Base-by-base conservation (phyloP, 2,113 vertebrate genomes). In the Eretmochelys imbricata region DNA sequence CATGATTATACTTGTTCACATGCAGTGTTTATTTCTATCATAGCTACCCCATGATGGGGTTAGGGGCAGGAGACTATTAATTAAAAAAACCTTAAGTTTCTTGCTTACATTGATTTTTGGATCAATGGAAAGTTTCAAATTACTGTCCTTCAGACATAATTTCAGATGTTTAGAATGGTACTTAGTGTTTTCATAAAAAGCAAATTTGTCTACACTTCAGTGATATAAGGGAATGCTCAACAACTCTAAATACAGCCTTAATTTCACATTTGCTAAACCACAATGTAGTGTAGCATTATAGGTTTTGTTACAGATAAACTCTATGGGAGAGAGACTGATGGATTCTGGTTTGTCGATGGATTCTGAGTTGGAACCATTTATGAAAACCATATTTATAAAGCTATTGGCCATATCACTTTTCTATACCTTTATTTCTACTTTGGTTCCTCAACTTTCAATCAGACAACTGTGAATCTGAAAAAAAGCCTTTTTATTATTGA, bases 1-100 rank as follows among this genome's bases (percentile, higher is more conserved):
- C 87, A 76, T 92, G 95, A 96, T 95, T 91, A 87, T 94, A 96
- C 94, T 92, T 88, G 87, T 89, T 95, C 96, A 69, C 84, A 46
- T 12, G 0, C 89, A 85, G 94, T 46, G 24, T 46, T 46, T 92
- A 96, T 95, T 97, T 97, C 96, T 97, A 96, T 95, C 96, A 91
- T 85, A 91, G 93, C 94, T 94, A 89, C 35, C 1, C 92, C 96
- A 93, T 95, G 96, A 88, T 95, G 81, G 88, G 93, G 95, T 88
- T 92, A 90, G 89, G 96, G 86, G 89, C 49, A 89, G 80, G 94
- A 79, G 79, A 81, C 31, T 82, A 83, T 96, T 95, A 96, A 69
- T 69, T 84, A 76, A 69, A 96, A 96, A 94, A 50, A 85, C 89
- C 80, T 90, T 89, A 86, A 29, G 91, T 62, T 87, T 76, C 82